Evolutionary conservation across 2,113 vertebrate species (phyloP).

Genomic region (Scatophagus argus): DNA sequence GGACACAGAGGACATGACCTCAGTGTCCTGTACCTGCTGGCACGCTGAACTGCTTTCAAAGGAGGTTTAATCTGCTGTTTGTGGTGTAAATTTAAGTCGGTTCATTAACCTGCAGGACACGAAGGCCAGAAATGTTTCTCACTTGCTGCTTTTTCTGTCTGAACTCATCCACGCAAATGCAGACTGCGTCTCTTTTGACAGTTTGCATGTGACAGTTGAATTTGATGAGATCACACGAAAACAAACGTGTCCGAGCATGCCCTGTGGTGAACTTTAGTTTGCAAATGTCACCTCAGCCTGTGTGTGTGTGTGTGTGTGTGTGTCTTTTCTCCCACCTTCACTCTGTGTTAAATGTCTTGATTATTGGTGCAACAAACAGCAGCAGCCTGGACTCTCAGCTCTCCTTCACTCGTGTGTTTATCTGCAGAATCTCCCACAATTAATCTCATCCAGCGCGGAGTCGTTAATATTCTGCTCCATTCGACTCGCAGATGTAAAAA

Average conservation of each 20-base stretch:
- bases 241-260: too few relatives aligned
- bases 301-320: too few relatives aligned
- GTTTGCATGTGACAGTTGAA: too few relatives aligned
- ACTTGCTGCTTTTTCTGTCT: too few relatives aligned
- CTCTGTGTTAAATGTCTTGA: constrained; percentile 17
- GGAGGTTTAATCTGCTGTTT: neutral
- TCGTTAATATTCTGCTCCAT: constrained; percentile 80
- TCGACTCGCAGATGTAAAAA: constrained; percentile 81
- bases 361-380: constrained; percentile 8
- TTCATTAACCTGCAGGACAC: neutral
- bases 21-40: neutral
- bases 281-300: too few relatives aligned
- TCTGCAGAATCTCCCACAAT: constrained; percentile 59
- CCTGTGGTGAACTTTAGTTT: too few relatives aligned
- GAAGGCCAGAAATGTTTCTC: neutral
- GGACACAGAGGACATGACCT: neutral
- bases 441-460: constrained; percentile 56
- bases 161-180: too few relatives aligned
- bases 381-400: constrained; percentile 40
- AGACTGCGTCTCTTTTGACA: too few relatives aligned
- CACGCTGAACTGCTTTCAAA: neutral
- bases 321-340: neutral
- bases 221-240: too few relatives aligned
- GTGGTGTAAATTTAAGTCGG: too few relatives aligned
- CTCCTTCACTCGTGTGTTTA: constrained; percentile 22